Conservation (phyloP, 2,113 vertebrate species). For the Synodontis membranacea region DNA sequence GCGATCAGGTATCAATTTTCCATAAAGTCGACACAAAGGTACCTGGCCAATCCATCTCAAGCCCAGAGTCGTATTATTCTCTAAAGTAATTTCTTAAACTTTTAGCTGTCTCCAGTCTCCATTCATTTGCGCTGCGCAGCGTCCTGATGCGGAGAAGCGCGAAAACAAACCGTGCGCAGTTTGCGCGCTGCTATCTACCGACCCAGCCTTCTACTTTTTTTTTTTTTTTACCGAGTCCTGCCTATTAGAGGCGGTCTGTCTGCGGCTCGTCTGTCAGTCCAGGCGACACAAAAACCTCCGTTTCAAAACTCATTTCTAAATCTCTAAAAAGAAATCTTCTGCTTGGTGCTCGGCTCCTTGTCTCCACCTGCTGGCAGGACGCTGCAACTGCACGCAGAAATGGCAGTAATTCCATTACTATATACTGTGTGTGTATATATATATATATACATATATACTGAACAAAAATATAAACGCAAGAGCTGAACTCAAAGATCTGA, state of each 20-base stretch:
- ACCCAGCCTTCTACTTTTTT: constrained; percentile 54
- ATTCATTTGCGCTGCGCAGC: constrained; percentile 74
- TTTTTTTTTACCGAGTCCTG: not conserved
- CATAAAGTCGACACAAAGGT: constrained; percentile 50
- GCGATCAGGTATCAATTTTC: constrained; percentile 56
- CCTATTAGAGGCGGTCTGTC: constrained; percentile 46
- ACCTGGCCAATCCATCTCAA: constrained; percentile 69
- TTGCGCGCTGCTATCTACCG: not conserved
- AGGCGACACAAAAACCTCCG: not conserved
- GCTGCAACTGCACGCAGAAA: not conserved
- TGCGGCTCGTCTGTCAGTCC: not conserved
- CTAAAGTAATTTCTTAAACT: constrained; percentile 22
- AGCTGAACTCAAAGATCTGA: no score
- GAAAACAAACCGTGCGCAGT: constrained; percentile 48
- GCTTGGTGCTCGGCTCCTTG: not conserved
- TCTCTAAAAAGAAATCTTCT: no score
- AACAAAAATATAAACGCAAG: no score
- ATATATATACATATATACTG: no score
- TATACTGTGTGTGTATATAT: no score
- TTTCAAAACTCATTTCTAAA: not conserved
- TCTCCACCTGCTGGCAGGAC: constrained; percentile 49
- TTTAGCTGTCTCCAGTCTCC: constrained; percentile 68
- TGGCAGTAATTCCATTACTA: not conserved
- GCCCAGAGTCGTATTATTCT: constrained; percentile 12
- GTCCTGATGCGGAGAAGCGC: constrained; percentile 61